These are phyloP conservation scores for Drosophila suboccidentalis DNA, from an alignment of 2,888 invertebrate genomes.

Conservation along the genomic window DNA sequence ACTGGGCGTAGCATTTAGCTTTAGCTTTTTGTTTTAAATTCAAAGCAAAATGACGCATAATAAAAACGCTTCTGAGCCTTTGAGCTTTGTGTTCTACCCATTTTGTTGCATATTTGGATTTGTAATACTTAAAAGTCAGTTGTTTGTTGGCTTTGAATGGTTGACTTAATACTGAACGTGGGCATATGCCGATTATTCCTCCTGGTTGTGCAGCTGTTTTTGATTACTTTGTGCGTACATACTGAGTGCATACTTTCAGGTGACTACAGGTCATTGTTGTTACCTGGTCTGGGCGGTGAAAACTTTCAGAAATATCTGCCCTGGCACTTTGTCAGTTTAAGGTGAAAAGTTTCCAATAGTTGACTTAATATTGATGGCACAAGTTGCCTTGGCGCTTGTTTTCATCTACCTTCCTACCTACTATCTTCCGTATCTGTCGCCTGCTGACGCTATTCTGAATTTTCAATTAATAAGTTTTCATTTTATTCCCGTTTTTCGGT, in stretches of 20 bases:
- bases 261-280: constrained; percentile 41
- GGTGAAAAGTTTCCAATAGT: constrained; percentile 71
- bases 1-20: constrained; percentile 11
- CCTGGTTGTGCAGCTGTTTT: constrained; percentile 48
- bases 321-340: constrained; percentile 69
- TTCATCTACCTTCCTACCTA: constrained; percentile 19
- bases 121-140: not conserved
- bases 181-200: constrained; percentile 4
- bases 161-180: not conserved
- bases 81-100: constrained; percentile 5
- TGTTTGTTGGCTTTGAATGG: not conserved
- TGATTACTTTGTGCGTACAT: constrained; percentile 46
- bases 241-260: constrained; percentile 39
- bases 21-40: constrained; percentile 38
- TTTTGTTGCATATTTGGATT: not conserved
- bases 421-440: constrained; percentile 25
- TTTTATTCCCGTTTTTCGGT: constrained; percentile 35
- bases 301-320: constrained; percentile 49
- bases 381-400: constrained; percentile 44
- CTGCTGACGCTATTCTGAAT: constrained; percentile 36
- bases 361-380: constrained; percentile 64
- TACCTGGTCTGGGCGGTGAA: constrained; percentile 28
- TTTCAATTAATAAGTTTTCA: constrained; percentile 75
- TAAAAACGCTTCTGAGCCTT: constrained; percentile 35
- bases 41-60: constrained; percentile 59